These are phyloP conservation scores for Agelaius tricolor DNA, from an alignment of 2,113 vertebrate species.

Conservation along the genomic window DNA sequence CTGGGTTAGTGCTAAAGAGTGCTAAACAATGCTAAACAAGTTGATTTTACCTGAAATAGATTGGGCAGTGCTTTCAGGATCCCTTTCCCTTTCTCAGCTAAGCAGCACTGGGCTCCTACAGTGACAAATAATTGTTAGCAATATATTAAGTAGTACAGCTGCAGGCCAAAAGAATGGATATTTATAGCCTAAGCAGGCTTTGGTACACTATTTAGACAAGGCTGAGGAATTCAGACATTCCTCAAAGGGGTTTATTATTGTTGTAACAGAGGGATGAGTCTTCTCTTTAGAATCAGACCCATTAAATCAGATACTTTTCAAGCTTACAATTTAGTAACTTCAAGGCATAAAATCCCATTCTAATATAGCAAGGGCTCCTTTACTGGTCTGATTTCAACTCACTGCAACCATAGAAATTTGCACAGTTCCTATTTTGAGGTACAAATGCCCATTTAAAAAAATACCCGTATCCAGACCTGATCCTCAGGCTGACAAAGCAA, in stretches of 20 bases:
- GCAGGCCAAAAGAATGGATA: neutral
- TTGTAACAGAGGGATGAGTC: neutral
- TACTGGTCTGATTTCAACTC: neutral
- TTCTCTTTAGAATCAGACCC: neutral
- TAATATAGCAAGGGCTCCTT: neutral
- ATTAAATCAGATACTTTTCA: neutral
- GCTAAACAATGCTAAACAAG: neutral
- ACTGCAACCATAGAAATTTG: neutral
- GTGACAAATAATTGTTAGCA: neutral
- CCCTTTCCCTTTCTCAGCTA: neutral
- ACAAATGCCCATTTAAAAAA: neutral
- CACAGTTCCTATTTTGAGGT: neutral
- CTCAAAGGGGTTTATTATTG: neutral
- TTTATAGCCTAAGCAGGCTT: neutral
- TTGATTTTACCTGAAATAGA: neutral
- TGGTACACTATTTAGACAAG: neutral
- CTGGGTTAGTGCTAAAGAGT: neutral
- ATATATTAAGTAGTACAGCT: neutral
- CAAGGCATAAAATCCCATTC: neutral
- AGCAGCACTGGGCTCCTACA: neutral
- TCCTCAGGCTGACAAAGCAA: neutral
- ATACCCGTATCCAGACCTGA: neutral
- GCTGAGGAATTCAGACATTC: neutral
- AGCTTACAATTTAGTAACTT: neutral
- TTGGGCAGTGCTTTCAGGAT: neutral